phyloP scores from a whole-genome alignment of 1,140 invertebrate species.

The Dendrolimus kikuchii region DNA sequence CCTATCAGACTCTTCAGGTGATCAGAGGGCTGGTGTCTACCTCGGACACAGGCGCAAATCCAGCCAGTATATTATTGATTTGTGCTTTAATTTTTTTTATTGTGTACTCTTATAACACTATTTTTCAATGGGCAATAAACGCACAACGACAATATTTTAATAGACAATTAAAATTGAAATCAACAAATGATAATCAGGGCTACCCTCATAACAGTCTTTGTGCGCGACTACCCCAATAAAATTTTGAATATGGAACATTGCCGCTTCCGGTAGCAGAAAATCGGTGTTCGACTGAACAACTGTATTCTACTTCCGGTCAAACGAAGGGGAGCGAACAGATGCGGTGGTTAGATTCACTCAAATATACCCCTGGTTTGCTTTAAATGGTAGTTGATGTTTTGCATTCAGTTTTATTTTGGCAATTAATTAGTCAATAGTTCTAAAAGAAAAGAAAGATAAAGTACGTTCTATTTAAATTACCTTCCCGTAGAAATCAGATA shows the following conservation, averaged over 20 bases:
- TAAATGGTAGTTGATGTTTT: constrained; percentile 56
- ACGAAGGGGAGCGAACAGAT: constrained; percentile 58
- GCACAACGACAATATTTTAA: not conserved
- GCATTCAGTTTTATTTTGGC: constrained; percentile 15
- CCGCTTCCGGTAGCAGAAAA: constrained; percentile 68
- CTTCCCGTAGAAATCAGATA: too few relatives aligned
- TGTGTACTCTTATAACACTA: too few relatives aligned
- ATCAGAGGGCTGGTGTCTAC: too few relatives aligned
- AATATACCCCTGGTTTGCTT: constrained; percentile 33
- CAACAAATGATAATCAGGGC: constrained; percentile 15
- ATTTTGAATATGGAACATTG: constrained; percentile 66
- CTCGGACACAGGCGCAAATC: too few relatives aligned
- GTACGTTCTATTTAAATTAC: too few relatives aligned
- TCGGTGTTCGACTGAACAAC: constrained; percentile 62
- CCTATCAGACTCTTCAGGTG: too few relatives aligned
- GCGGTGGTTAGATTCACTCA: constrained; percentile 62
- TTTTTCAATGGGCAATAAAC: too few relatives aligned
- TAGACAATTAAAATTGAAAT: constrained; percentile 10
- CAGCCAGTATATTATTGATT: too few relatives aligned
- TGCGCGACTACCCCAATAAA: constrained; percentile 50
- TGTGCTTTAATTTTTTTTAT: too few relatives aligned
- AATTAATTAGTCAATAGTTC: not conserved
- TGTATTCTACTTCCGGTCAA: constrained; percentile 63
- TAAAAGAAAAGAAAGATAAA: too few relatives aligned
- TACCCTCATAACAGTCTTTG: constrained; percentile 12